These are phyloP conservation scores for Dryomyza anilis DNA, from an alignment of 2,888 invertebrate species.

Conservation along the genomic window DNA sequence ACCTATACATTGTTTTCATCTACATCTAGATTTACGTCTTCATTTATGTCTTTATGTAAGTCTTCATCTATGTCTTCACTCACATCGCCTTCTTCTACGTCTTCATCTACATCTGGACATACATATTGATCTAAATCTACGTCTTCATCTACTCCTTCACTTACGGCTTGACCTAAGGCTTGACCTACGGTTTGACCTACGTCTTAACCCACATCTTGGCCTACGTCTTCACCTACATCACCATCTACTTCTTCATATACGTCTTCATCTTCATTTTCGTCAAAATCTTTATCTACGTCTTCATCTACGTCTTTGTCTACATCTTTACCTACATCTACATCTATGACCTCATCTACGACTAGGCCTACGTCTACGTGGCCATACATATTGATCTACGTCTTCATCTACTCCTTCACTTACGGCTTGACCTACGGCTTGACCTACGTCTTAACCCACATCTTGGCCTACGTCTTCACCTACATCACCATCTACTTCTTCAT, in stretches of 20 bases:
- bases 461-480: not conserved
- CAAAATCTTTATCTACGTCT: not conserved
- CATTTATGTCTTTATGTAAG: too few relatives aligned
- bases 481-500: not conserved
- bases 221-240: not conserved
- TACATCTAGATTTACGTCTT: too few relatives aligned
- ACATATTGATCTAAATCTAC: not conserved
- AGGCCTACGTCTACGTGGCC: too few relatives aligned
- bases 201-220: not conserved
- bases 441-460: not conserved
- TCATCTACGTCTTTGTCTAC: not conserved
- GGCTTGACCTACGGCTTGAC: not conserved
- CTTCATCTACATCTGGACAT: not conserved
- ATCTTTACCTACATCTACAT: not conserved
- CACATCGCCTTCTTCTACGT: too few relatives aligned
- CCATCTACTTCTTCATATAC: not conserved
- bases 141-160: not conserved
- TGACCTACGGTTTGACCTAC: not conserved
- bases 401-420: too few relatives aligned
- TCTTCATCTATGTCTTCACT: too few relatives aligned
- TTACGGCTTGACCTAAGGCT: not conserved
- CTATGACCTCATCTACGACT: too few relatives aligned
- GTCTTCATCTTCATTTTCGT: not conserved
- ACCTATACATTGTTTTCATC: too few relatives aligned
- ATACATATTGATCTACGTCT: too few relatives aligned